Conservation (phyloP, 2,113 vertebrate genomes). For the Machaerirhynchus nigripectus region DNA sequence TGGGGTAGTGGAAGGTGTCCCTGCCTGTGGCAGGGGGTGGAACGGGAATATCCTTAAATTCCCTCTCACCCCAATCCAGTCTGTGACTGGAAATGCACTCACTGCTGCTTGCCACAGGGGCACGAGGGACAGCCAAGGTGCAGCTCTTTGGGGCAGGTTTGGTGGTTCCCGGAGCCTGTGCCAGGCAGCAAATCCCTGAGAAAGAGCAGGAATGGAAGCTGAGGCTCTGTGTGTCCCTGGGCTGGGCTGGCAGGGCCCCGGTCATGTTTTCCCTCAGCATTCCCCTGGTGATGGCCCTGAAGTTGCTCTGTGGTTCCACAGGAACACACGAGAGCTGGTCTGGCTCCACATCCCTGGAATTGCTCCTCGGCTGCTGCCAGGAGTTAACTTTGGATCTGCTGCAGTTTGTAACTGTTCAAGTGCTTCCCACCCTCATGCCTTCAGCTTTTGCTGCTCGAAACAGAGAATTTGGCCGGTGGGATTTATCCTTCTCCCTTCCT, state of each 20-base stretch:
- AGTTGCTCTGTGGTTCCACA: background rate
- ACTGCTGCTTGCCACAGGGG: rapidly evolving
- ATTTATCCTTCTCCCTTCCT: background rate
- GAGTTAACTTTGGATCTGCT: background rate
- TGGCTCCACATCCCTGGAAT: background rate
- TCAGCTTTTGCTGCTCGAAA: background rate
- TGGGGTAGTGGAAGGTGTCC: background rate
- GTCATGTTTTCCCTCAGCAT: background rate
- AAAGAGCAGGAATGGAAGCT: background rate
- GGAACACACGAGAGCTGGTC: background rate
- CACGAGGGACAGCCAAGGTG: background rate
- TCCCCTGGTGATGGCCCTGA: background rate
- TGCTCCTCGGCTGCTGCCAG: background rate
- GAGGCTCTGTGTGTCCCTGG: background rate
- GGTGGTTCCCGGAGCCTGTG: background rate
- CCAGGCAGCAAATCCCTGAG: background rate
- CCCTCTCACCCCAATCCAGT: background rate
- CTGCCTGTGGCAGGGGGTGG: background rate
- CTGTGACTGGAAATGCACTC: background rate
- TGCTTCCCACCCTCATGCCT: background rate
- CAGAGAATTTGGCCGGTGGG: rapidly evolving
- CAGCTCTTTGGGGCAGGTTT: background rate
- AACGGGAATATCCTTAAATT: background rate
- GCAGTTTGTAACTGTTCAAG: background rate
- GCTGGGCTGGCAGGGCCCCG: background rate